Evolutionary conservation across 2,797 vertebrate genomes (phyloP).

Genomic region (Okamejei kenojei): DNA sequence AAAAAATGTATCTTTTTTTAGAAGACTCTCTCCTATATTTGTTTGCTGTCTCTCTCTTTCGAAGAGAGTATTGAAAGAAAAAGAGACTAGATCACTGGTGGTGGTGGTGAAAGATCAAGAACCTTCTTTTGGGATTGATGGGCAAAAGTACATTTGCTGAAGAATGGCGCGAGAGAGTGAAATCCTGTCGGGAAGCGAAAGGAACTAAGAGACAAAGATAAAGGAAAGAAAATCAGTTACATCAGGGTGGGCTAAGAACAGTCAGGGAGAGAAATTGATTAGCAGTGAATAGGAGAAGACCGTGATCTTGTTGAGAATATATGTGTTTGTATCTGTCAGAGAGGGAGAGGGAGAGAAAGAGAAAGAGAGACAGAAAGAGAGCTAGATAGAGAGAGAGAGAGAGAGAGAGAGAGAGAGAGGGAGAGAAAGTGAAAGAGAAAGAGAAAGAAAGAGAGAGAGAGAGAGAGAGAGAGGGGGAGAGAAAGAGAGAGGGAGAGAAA

Average conservation of each 20-base stretch:
- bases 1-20: background rate
- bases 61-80: background rate
- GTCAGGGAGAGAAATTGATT: background rate
- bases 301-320: background rate
- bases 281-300: background rate
- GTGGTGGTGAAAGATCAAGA: background rate
- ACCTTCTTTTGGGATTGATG: background rate
- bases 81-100: background rate
- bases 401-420: background rate
- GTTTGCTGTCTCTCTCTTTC: background rate
- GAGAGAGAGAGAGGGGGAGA: background rate
- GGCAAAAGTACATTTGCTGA: background rate
- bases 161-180: background rate
- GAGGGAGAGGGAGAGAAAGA: background rate
- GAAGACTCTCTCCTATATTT: too few relatives aligned
- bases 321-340: background rate
- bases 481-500: background rate
- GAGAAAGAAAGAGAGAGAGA: too few relatives aligned
- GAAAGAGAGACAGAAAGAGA: background rate
- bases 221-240: background rate
- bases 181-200: background rate
- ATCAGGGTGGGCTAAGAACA: background rate
- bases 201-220: background rate
- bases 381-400: background rate
- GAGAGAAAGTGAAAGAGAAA: background rate